Evolutionary conservation across 2,888 invertebrate species (phyloP).

Genomic region (Icerya purchasi): DNA sequence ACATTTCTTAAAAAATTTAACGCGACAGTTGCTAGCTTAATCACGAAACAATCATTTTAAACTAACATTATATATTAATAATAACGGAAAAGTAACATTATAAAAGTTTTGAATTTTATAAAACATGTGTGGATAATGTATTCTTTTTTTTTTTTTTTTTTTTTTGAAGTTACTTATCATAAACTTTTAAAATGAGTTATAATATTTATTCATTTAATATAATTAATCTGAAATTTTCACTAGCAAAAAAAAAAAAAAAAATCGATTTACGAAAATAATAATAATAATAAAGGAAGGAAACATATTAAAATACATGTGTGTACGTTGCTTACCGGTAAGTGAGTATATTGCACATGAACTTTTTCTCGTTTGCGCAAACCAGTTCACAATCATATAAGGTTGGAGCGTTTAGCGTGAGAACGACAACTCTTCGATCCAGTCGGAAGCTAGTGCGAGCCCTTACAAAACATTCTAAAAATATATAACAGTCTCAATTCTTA

Average conservation of each 20-base stretch:
- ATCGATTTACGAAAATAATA: too few relatives aligned
- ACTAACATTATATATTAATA: too few relatives aligned
- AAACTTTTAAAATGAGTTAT: neutral
- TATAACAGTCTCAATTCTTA: neutral
- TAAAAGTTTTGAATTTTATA: too few relatives aligned
- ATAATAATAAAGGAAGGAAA: too few relatives aligned
- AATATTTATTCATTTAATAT: neutral
- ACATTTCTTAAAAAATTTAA: too few relatives aligned
- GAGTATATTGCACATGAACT: constrained; percentile 52
- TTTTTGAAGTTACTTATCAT: too few relatives aligned
- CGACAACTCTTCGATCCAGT: constrained; percentile 41
- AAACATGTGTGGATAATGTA: too few relatives aligned
- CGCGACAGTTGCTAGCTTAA: too few relatives aligned
- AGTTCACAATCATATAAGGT: constrained; percentile 55
- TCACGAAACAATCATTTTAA: too few relatives aligned
- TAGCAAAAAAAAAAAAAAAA: neutral
- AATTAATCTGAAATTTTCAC: neutral
- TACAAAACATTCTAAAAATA: constrained; percentile 44
- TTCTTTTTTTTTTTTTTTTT: too few relatives aligned
- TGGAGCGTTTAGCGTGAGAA: constrained; percentile 39
- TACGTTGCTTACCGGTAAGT: constrained; percentile 38
- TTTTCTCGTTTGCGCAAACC: constrained; percentile 45
- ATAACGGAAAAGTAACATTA: too few relatives aligned
- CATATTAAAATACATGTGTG: neutral
- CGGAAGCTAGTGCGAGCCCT: constrained; percentile 54